Conservation (phyloP, 2,113 vertebrate genomes). For the Chionis minor region DNA sequence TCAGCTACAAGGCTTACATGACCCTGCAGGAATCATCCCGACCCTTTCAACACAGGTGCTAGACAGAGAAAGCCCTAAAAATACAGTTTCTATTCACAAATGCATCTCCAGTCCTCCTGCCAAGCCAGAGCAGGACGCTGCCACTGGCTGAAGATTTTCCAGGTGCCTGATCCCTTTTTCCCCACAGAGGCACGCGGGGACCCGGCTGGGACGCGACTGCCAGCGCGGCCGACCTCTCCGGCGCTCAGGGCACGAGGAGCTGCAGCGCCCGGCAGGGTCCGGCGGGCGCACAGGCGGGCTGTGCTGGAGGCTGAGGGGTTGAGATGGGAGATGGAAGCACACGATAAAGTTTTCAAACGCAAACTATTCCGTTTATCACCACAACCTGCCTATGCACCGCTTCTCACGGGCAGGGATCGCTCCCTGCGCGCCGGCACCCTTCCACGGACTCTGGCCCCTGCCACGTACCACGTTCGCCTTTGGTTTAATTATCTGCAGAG, state of each 20-base stretch:
- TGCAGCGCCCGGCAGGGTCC: not conserved
- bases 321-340: not conserved
- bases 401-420: not conserved
- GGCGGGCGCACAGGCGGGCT: not conserved
- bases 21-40: not conserved
- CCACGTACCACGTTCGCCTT: not conserved
- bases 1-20: not conserved
- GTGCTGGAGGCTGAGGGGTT: not conserved
- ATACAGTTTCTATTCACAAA: not conserved
- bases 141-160: not conserved
- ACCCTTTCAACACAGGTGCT: not conserved
- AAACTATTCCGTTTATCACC: not conserved
- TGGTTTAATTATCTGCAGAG: constrained; percentile 29
- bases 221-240: not conserved
- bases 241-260: not conserved
- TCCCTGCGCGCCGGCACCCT: not conserved
- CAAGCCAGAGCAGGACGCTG: not conserved
- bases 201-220: not conserved
- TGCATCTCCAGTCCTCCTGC: not conserved
- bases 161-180: not conserved
- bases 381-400: not conserved
- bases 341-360: not conserved
- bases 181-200: not conserved
- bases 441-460: not conserved
- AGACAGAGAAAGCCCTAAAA: not conserved